A percentile compares a stretch with the other conserved stretches of the same genome.
Conservation (phyloP, 2,888 invertebrate genomes). For the Caenorhabditis uteleia region DNA sequence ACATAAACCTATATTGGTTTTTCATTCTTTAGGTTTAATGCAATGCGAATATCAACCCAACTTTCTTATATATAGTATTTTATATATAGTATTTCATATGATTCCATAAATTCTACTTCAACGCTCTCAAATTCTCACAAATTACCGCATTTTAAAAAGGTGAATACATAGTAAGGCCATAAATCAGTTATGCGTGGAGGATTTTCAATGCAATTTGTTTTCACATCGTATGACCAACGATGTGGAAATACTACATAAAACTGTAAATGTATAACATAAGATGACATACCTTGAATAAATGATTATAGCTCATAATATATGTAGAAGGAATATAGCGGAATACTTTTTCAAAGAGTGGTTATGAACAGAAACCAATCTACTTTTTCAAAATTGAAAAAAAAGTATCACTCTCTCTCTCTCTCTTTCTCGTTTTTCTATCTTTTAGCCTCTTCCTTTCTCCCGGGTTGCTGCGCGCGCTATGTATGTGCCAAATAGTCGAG, state of each 20-base stretch:
- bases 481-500: conserved; percentile 43
- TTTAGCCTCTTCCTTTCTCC: conserved; percentile 18
- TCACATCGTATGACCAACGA: background rate
- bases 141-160: too few species aligned
- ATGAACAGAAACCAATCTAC: too few species aligned
- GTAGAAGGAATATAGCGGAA: too few species aligned
- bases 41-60: too few species aligned
- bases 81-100: too few species aligned
- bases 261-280: background rate
- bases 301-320: conserved; percentile 68
- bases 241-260: background rate
- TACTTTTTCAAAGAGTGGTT: conserved; percentile 27
- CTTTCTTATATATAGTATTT: too few species aligned
- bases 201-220: background rate
- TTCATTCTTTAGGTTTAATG: too few species aligned
- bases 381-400: too few species aligned
- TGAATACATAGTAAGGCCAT: too few species aligned
- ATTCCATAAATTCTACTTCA: too few species aligned
- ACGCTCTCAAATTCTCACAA: too few species aligned
- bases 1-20: too few species aligned
- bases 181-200: background rate
- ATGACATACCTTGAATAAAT: conserved; percentile 66
- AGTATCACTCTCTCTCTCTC: conserved; percentile 11
- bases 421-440: conserved; percentile 9
- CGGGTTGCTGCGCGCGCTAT: conserved; percentile 39